These are phyloP conservation scores for Psittacus erithacus DNA, from an alignment of 2,113 vertebrate genomes.

Conservation along the genomic window DNA sequence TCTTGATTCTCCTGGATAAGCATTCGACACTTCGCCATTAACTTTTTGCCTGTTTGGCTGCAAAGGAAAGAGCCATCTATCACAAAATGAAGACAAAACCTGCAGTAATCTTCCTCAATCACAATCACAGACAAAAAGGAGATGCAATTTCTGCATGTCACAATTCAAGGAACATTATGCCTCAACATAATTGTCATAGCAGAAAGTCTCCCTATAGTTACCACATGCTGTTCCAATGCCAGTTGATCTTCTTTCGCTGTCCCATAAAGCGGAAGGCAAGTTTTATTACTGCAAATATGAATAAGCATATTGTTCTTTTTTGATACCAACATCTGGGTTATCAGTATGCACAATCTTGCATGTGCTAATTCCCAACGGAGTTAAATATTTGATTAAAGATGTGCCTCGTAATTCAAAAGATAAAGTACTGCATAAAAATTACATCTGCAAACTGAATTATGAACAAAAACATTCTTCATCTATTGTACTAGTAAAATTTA, in stretches of 20 bases:
- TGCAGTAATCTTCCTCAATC: conserved; percentile 66
- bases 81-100: conserved; percentile 85
- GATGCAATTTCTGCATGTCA: conserved; percentile 60
- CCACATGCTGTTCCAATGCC: conserved; percentile 54
- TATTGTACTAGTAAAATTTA: neutral
- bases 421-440: neutral
- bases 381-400: conserved; percentile 55
- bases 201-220: conserved; percentile 69
- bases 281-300: conserved; percentile 64
- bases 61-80: conserved; percentile 98
- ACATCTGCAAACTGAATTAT: neutral
- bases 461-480: neutral
- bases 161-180: conserved; percentile 59
- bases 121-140: conserved; percentile 51
- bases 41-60: conserved; percentile 99
- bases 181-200: conserved; percentile 61
- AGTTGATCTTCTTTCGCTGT: conserved; percentile 66
- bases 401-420: conserved; percentile 11
- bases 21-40: conserved; percentile 99
- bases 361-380: neutral
- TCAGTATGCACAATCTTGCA: conserved; percentile 7
- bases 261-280: conserved; percentile 66
- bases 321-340: conserved; percentile 40
- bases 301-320: conserved; percentile 62
- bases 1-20: conserved; percentile 99